Base-by-base conservation (phyloP, 2,797 vertebrate genomes). In the Premnoplex brunnescens region DNA sequence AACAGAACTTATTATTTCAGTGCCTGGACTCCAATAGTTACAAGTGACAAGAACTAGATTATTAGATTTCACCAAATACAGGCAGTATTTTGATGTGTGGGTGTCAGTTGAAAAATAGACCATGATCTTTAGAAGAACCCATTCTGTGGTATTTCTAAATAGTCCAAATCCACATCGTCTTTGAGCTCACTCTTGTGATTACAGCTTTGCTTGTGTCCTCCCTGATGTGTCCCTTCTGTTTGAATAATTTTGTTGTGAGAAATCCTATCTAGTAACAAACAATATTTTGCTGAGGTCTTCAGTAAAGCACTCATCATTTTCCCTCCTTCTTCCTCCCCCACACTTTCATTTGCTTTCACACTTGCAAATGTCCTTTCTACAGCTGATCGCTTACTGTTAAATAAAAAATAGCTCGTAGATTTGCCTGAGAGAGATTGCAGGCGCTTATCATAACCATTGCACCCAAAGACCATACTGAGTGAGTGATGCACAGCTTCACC, bases 281-380 rank as follows among this genome's bases (percentile, higher is more conserved):
- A 94, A 49, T 94, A 68, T 90, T 97, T 94, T 93, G 41, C 63
- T 43, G 56, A 90, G 59, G 73, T 83, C 73, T 93, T 91, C 78
- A 82, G 62, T 30, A 85, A 94, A 87, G 63, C 24, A 43, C 34
- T 87, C 5, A 2, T 88, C 60, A 69, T 96, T 72, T 84, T 87
- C 30, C 67, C 44, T 78, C 64, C 66, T 85, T 51, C 62, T 66
- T 88, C 76, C 71, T 93, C 91, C 71, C n/a, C 67, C 73, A 51
- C 52, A 74, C 56, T 93, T 96, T 93, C 63, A 56, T 85, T 91
- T 85, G 83, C 83, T 89, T 95, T 96, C 83, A 89, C 68, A 60
- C 88, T 95, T 93, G 71, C 41, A 93, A 90, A 95, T 81, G 60
- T 94, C 81, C 49, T 60, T 90, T 91, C 85, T 88, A 77, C 74